Percentiles rank a stretch among this genome's conserved stretches.
phyloP scores from a whole-genome alignment of 2,888 invertebrate genomes.

The Caenorhabditis zanzibari region DNA sequence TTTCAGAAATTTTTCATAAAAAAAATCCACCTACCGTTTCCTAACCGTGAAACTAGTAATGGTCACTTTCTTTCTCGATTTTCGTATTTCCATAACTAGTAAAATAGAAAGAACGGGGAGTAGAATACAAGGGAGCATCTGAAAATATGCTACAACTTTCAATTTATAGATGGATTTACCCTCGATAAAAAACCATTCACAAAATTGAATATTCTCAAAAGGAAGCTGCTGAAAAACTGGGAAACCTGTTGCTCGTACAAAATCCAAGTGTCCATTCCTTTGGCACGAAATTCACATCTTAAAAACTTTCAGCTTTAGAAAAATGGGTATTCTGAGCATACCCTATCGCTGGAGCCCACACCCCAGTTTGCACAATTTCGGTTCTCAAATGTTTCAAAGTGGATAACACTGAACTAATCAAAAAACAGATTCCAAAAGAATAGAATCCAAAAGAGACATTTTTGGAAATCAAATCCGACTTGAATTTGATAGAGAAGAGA shows the following conservation, averaged over 20 bases:
- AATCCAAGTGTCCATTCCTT: not conserved
- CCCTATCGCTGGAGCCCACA: not conserved
- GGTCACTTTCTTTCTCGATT: not conserved
- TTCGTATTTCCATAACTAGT: slow-evolving; percentile 1
- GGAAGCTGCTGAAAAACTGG: not conserved
- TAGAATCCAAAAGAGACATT: not conserved
- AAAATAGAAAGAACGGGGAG: slow-evolving; percentile 5
- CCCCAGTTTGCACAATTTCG: not conserved
- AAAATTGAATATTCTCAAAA: not conserved
- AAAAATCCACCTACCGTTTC: not conserved
- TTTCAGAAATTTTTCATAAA: too few species aligned
- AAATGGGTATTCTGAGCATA: not conserved
- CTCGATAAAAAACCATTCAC: not conserved
- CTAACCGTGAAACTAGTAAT: not conserved
- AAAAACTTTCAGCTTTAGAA: not conserved
- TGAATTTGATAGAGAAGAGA: not conserved
- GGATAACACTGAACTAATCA: not conserved
- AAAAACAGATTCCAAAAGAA: not conserved
- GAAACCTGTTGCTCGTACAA: not conserved
- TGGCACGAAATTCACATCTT: not conserved
- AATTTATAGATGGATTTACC: not conserved
- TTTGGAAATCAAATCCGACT: not conserved
- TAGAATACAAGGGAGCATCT: slow-evolving; percentile 18
- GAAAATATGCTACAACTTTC: not conserved
- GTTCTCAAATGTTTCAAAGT: not conserved